A percentile compares a stretch with the other conserved stretches of the same genome.
phyloP scores from a whole-genome alignment of 2,113 vertebrate genomes.

The Forbesichthys papilliferus region DNA sequence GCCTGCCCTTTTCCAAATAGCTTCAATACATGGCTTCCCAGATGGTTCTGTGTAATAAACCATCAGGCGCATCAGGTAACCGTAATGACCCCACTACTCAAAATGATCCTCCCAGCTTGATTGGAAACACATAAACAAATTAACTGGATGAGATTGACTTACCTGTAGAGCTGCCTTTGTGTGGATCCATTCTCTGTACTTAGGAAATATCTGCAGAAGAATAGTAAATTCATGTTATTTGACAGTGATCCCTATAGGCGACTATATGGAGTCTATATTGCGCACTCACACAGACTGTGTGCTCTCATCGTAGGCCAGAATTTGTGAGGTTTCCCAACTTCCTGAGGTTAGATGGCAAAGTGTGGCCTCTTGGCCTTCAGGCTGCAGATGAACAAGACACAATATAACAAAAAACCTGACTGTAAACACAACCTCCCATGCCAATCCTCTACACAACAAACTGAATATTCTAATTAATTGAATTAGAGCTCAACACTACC shows the following conservation, averaged over 20 bases:
- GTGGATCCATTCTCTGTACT: constrained; percentile 66
- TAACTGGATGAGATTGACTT: neutral
- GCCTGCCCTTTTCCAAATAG: no score
- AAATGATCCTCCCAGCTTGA: neutral
- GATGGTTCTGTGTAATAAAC: no score
- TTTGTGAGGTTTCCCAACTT: constrained; percentile 72
- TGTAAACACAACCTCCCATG: neutral
- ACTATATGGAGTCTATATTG: neutral
- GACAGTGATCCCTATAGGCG: neutral
- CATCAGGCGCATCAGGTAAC: no score
- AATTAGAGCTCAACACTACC: no score
- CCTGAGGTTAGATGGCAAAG: constrained; percentile 74
- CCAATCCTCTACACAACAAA: neutral
- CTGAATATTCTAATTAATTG: neutral
- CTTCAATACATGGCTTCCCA: no score
- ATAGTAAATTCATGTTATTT: constrained; percentile 14
- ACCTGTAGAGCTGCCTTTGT: constrained; percentile 74
- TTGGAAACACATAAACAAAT: neutral
- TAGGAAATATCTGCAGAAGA: constrained; percentile 68
- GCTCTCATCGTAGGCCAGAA: constrained; percentile 65
- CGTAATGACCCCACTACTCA: neutral
- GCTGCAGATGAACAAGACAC: constrained; percentile 25
- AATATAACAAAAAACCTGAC: constrained; percentile 2
- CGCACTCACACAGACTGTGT: constrained; percentile 57
- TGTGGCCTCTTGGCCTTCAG: constrained; percentile 50